Base-by-base conservation (phyloP, 2,113 vertebrate genomes). In the Trochalopteron elliotii region DNA sequence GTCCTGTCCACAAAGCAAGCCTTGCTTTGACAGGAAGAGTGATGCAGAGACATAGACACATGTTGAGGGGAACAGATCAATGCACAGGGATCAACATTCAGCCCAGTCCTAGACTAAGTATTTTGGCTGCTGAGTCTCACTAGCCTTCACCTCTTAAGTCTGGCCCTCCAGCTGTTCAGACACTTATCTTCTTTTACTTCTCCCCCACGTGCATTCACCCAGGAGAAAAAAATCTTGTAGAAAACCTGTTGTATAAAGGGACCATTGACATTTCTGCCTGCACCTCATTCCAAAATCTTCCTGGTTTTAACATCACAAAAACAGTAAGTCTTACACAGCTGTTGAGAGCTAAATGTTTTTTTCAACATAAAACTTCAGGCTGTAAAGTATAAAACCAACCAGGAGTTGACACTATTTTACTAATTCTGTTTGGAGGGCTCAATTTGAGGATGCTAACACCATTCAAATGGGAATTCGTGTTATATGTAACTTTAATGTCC, bases 1-100 rank as follows among this genome's bases (percentile, higher is more conserved):
- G 0, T 17, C 15, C 23, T 8, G 0, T 10, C 35, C 30, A 2
- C 22, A 5, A 13, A 49, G 11, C 61, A n/a, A 19, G 20, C 20
- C 40, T 39, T 25, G 16, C 22, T 59, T 31, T 22, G 31, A 13
- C 37, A 35, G 30, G 21, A n/a, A 30, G 1, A 10, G 9, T 2
- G 37, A 22, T 35, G 25, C 59, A n/a, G 40, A 67, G 31, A 10
- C 2, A 0, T 59, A 39, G 14, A 14, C 2, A 0, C 3, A 1
- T 19, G 7, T 39, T 12, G 12, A 13, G 16, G 35, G 30, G 7
- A 65, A 14, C 33, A 61, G 28, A n/a, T 20, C 7, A 9, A 3
- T 7, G 27, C 40, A 6, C 10, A 2, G 25, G 10, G 13, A 31
- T 10, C 13, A 17, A 7, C 7, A 8, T 15, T n/a, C 44, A 37